These are phyloP conservation scores for Pandemis heparana DNA, from an alignment of 2,888 invertebrate genomes.

Conservation along the genomic window DNA sequence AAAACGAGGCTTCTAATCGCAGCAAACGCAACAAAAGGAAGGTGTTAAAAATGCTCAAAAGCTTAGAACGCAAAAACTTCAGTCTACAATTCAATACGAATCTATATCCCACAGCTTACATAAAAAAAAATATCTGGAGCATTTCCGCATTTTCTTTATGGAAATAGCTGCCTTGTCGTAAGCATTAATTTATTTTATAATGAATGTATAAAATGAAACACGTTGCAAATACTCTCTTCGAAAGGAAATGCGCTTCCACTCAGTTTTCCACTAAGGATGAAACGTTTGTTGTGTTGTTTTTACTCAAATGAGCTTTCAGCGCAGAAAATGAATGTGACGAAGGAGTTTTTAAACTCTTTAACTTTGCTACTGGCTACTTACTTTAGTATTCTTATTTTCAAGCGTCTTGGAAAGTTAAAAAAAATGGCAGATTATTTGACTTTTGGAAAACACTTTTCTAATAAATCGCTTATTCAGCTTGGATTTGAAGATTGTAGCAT, in stretches of 20 bases:
- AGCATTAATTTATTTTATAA: constrained; percentile 37
- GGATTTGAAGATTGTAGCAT: too few species aligned
- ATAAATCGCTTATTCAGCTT: too few species aligned
- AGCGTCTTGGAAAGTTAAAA: too few species aligned
- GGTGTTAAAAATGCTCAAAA: too few species aligned
- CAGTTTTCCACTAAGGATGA: not conserved
- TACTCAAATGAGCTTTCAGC: not conserved
- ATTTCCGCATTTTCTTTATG: constrained; percentile 15
- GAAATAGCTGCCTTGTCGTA: constrained; percentile 26
- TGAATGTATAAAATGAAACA: constrained; percentile 38
- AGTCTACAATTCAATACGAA: too few species aligned
- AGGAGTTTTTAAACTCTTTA: not conserved
- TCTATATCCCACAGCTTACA: too few species aligned
- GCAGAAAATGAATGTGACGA: not conserved
- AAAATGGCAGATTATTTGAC: too few species aligned
- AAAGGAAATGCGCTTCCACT: constrained; percentile 36
- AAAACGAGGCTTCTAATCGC: too few species aligned
- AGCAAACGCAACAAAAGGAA: too few species aligned
- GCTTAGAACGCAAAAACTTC: too few species aligned
- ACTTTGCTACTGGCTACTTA: not conserved
- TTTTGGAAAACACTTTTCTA: too few species aligned
- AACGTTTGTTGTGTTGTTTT: not conserved
- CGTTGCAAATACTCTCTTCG: constrained; percentile 12
- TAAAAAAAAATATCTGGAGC: constrained; percentile 11
- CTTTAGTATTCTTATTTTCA: too few species aligned